Conservation (phyloP, 2,888 invertebrate genomes). For the Nemoura dubitans region DNA sequence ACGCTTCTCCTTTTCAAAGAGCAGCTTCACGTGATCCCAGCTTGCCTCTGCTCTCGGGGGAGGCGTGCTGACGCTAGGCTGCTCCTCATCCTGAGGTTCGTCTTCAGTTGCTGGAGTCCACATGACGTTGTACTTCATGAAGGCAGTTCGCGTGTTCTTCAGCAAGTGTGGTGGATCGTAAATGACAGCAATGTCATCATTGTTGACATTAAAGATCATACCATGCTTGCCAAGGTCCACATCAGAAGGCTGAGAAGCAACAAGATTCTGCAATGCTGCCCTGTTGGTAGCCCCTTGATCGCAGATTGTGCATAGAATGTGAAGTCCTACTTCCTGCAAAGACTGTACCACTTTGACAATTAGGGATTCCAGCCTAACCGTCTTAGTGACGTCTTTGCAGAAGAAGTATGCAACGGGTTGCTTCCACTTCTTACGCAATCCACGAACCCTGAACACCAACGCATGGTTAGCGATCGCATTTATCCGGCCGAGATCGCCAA, state of each 20-base stretch:
- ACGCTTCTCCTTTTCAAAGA: background rate
- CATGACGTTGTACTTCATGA: background rate
- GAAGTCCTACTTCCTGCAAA: conserved; percentile 33
- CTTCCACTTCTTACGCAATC: conserved; percentile 20
- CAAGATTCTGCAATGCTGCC: background rate
- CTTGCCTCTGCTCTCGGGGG: too few species aligned
- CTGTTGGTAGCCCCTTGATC: conserved; percentile 42
- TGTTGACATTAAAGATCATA: background rate
- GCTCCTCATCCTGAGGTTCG: background rate
- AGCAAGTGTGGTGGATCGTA: conserved; percentile 44
- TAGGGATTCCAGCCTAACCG: background rate
- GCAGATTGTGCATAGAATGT: conserved; percentile 43
- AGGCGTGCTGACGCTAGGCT: too few species aligned
- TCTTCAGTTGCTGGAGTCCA: background rate
- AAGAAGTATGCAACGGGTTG: conserved; percentile 20
- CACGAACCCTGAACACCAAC: conserved; percentile 42
- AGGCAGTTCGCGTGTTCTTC: conserved; percentile 37
- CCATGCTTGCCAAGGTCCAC: background rate
- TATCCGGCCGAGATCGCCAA: background rate
- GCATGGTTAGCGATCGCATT: conserved; percentile 31
- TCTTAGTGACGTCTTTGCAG: background rate
- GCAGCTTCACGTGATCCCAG: background rate
- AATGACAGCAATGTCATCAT: conserved; percentile 39
- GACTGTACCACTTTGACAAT: background rate
- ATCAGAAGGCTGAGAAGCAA: background rate